Evolutionary conservation across 2,888 invertebrate genomes (phyloP), one percentile per base, ranked within the genome.

Genomic region (Drosophila neotestacea): DNA sequence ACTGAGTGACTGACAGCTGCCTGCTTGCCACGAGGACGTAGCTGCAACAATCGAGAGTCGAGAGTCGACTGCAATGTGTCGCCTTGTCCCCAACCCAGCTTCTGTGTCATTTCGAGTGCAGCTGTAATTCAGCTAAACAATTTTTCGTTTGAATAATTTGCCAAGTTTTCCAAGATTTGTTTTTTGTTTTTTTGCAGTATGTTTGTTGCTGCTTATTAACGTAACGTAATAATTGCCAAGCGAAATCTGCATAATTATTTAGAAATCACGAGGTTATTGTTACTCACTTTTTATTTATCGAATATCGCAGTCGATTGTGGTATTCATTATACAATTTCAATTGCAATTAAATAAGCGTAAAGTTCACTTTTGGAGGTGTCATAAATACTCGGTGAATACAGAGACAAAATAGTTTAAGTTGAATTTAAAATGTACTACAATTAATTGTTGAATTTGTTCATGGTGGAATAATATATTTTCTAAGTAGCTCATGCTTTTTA

Each of bases 61-160:
- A 11, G 34, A 38, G 28, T 59, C 58, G 62, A 60, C 48, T 67
- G 70, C 71, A 67, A 58, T 66, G 51, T 61, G 76, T 77, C 66
- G 73, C 65, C 70, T 77, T 80, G 77, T 70, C 65, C 61, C 76
- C 75, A 66, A 63, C 67, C 76, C 75, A 66, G 65, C 67, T 76
- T 69, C 50, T 80, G 78, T 84, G 82, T 87, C 82, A 87, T 65
- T 87, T 84, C 64, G 66, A 87, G 82, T 79, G 89, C 89, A 85
- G 85, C 88, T 85, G 85, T 76, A 88, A 85, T 52, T 39, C 54
- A 59, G 13, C 38, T 42, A 62, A 75, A 77, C 80, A 77, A 79
- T 82, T 82, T 81, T 77, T 54, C 82, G 70, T 88, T 85, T 89
- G 89, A 87, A 85, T 85, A 87, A 85, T 88, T 87, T 79, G 77